Base-by-base conservation (phyloP, 92 coral and sea anemone species). In the Metridium senile region DNA sequence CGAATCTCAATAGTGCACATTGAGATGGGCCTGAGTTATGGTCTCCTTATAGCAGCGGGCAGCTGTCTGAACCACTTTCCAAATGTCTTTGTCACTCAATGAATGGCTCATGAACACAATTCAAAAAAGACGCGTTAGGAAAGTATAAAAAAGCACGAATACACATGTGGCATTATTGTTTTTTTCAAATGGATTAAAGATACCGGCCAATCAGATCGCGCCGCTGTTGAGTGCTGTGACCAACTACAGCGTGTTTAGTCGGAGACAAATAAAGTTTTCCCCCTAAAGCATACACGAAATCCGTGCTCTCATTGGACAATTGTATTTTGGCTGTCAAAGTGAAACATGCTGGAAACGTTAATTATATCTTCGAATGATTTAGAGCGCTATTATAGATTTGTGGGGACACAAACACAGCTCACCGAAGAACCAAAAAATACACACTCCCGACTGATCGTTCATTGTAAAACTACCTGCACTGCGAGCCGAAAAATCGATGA, bases 141-240 rank as follows among this genome's bases (percentile, higher is more conserved):
- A 80, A 83, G 84, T 84, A 68, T 81, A 80, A 86, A 21, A 90
- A 73, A 82, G 91, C 82, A 68, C 85, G 93, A 72, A 82, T 61
- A 84, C 89, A 92, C 99, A 96, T 96, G 99, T 96, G 99, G 99
- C 86, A 81, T 77, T 65, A 93, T 96, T 96, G 99, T 96, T 83
- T 51, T 78, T 77, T 82, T 73, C 80, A 92, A 93, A 93, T 85
- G 70, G 88, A 78, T 86, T 91, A 75, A 53, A 82, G 73, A 51
- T 26, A 49, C 81, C 53, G 67, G 70, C 99, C 99, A 96, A 96
- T 96, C 95, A 90, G 72, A 46, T 25, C 28, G 78, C 61, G 52
- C 76, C 78, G 49, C 34, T 65, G 26, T 73, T 67, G 61, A 64
- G 78, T 66, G 84, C 84, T 77, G 81, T 74, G 84, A 90, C 83